A percentile compares a stretch with the other conserved stretches of the same genome.
Conservation (phyloP, 2,888 invertebrate species). For the Hirtodrosophila trivittata region DNA sequence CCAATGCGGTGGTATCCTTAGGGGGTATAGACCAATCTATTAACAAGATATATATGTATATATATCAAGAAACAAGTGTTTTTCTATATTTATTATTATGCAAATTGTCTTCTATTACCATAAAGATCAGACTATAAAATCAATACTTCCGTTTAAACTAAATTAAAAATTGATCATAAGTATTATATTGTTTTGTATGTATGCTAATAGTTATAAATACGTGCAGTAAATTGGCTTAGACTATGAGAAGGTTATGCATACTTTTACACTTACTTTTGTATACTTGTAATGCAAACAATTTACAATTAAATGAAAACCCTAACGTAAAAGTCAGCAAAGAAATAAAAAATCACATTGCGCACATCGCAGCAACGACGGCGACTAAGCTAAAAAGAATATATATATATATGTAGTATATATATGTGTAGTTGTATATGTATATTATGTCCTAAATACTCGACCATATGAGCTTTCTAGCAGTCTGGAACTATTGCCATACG, state of each 20-base stretch:
- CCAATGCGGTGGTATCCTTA: no score
- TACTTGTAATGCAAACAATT: conserved; percentile 21
- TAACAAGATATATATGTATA: no score
- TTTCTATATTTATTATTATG: no score
- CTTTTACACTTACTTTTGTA: conserved; percentile 44
- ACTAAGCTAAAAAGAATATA: conserved; percentile 42
- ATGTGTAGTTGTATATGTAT: no score
- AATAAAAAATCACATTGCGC: conserved; percentile 59
- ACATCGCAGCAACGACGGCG: conserved; percentile 22
- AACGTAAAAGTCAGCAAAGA: conserved; percentile 41
- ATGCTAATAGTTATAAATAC: conserved; percentile 65
- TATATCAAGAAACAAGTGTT: no score
- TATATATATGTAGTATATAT: no score
- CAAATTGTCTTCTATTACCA: conserved; percentile 65
- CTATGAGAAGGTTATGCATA: conserved; percentile 45
- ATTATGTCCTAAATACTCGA: conserved; percentile 38
- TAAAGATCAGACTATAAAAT: conserved; percentile 72
- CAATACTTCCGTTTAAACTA: conserved; percentile 57
- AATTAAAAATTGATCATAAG: no score
- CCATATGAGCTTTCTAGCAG: conserved; percentile 53
- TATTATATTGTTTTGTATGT: conserved; percentile 41
- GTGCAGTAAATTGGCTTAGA: conserved; percentile 56
- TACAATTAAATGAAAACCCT: conserved; percentile 30
- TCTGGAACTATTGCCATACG: conserved; percentile 90
- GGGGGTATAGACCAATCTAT: no score